Percentiles rank a stretch among this genome's conserved stretches.
These are phyloP conservation scores for Papilio xuthus DNA, from an alignment of 1,140 invertebrate species.

Conservation along the genomic window DNA sequence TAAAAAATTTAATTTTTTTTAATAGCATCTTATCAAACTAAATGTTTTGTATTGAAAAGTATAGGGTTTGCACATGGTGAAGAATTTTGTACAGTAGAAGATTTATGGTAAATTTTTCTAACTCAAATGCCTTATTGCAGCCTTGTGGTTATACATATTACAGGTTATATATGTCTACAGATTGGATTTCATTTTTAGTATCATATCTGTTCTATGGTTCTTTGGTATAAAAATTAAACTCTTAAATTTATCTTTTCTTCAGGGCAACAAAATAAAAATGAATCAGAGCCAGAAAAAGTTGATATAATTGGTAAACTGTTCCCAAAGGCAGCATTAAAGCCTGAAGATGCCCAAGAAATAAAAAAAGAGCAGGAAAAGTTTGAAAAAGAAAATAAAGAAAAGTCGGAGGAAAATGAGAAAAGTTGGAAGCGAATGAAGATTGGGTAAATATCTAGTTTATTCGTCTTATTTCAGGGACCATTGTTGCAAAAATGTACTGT, in stretches of 20 bases:
- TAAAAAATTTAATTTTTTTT: not conserved
- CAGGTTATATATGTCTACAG: not conserved
- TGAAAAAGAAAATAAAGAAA: conserved; percentile 78
- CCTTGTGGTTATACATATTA: too few relatives aligned
- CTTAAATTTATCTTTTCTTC: conserved; percentile 20
- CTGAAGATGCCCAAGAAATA: conserved; percentile 69
- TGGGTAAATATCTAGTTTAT: conserved; percentile 65
- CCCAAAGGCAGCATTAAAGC: conserved; percentile 61
- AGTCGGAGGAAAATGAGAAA: conserved; percentile 82
- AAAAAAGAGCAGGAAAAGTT: conserved; percentile 78
- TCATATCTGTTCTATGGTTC: too few relatives aligned
- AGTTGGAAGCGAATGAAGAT: conserved; percentile 84
- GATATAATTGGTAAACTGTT: conserved; percentile 77
- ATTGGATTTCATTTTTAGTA: too few relatives aligned
- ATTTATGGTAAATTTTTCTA: too few relatives aligned
- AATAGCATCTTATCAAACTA: not conserved
- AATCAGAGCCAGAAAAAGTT: conserved; percentile 62
- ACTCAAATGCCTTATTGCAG: too few relatives aligned
- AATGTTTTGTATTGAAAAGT: too few relatives aligned
- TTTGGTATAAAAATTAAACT: too few relatives aligned
- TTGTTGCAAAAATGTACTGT: too few relatives aligned
- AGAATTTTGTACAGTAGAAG: too few relatives aligned
- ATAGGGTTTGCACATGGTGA: too few relatives aligned
- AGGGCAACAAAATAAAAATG: conserved; percentile 65
- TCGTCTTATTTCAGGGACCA: not conserved